These are phyloP conservation scores for Pteropus alecto DNA, from an alignment of 2,113 vertebrate species.

Conservation along the genomic window DNA sequence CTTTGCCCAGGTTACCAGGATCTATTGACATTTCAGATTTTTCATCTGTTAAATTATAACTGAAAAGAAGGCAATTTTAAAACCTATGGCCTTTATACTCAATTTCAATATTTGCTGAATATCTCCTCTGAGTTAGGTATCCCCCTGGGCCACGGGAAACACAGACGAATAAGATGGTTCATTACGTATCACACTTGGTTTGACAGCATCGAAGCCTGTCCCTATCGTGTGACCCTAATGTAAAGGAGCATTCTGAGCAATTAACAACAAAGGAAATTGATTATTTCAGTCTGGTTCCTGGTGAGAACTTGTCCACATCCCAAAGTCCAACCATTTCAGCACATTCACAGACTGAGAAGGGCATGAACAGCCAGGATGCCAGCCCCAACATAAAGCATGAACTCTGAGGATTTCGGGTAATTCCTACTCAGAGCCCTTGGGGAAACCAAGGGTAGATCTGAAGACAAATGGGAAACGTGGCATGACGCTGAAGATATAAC, in stretches of 20 bases:
- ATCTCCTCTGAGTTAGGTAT: not conserved
- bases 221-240: not conserved
- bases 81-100: not conserved
- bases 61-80: not conserved
- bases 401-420: not conserved
- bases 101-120: not conserved
- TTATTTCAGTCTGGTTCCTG: constrained; percentile 64
- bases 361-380: not conserved
- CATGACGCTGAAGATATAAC: not conserved
- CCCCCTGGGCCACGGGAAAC: fast-evolving
- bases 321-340: not conserved
- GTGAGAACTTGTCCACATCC: constrained; percentile 69
- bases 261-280: constrained; percentile 27
- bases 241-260: not conserved
- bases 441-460: not conserved
- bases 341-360: not conserved
- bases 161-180: not conserved
- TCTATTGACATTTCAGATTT: not conserved
- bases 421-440: not conserved
- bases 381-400: not conserved
- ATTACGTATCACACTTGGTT: fast-evolving
- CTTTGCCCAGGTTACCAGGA: not conserved
- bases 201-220: no score
- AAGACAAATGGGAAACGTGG: not conserved
- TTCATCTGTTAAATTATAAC: constrained; percentile 4